A percentile compares a stretch with the other conserved stretches of the same genome.
phyloP scores from a whole-genome alignment of 2,888 invertebrate species.

The Ecliptopera silaceata region DNA sequence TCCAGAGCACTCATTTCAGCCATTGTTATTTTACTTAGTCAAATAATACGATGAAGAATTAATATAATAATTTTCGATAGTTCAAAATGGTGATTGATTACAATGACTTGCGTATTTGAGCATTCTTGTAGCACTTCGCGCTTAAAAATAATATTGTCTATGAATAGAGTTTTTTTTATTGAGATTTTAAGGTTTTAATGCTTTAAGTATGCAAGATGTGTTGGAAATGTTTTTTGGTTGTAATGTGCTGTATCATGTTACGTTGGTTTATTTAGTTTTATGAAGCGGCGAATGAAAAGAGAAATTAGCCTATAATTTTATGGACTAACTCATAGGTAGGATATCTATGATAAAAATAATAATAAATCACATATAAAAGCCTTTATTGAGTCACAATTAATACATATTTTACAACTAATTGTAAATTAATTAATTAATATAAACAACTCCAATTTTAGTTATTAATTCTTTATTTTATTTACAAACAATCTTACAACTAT shows the following conservation, averaged over 20 bases:
- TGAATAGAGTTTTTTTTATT: constrained; percentile 32
- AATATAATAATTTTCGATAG: constrained; percentile 78
- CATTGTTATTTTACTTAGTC: constrained; percentile 74
- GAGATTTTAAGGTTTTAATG: constrained; percentile 35
- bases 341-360: too few relatives aligned
- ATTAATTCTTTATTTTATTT: too few relatives aligned
- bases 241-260: constrained; percentile 19
- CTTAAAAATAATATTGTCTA: constrained; percentile 35
- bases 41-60: constrained; percentile 77
- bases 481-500: too few relatives aligned
- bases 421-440: too few relatives aligned
- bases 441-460: too few relatives aligned
- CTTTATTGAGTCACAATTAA: too few relatives aligned
- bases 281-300: not conserved
- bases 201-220: constrained; percentile 22
- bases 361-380: too few relatives aligned
- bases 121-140: constrained; percentile 27
- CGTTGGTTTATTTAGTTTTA: not conserved
- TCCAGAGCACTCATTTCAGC: constrained; percentile 66
- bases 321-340: too few relatives aligned
- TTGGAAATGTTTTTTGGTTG: constrained; percentile 16
- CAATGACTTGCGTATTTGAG: constrained; percentile 64
- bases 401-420: too few relatives aligned
- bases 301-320: not conserved
- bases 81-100: constrained; percentile 79